Base-by-base conservation (phyloP, 2,113 vertebrate genomes). In the Lophotis ruficrista region DNA sequence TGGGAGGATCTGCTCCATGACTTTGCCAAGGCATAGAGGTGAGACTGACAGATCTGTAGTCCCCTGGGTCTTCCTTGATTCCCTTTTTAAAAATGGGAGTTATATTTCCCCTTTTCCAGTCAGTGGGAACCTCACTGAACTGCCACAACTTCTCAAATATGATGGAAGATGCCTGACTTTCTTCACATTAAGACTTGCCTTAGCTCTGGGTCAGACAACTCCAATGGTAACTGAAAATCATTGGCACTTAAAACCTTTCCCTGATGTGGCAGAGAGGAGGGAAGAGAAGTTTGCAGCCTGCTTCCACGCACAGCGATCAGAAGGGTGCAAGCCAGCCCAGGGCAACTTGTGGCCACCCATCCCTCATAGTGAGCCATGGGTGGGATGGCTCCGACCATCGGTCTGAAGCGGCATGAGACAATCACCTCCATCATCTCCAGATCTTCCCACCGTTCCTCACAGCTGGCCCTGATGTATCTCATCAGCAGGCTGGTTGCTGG, bases 321-420 rank as follows among this genome's bases (percentile, higher is more conserved):
- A 7, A 43, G 33, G 51, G 21, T 24, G 27, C 31, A 37, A 10
- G 1, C 13, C 64, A 81, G 35, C 27, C 41, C 10, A 41, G 41
- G 41, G 41, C 41, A 41, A 41, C 41, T 41, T 41, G 1, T 1
- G n/a, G 58, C 20, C 53, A 28, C 24, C 16, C 1, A 2, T 28
- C 14, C 38, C 16, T 72, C 3, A 0, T 7, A 31, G 33, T 9
- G 41, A 17, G 31, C 19, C 31, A 48, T 33, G 14, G 18, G 27
- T 69, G 60, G 60, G 45, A 19, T n/a, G 60, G 30, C 24, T 83
- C 60, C 19, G 1, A 14, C 17, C 18, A 14, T 50, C 3, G 0
- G 10, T 21, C 38, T 68, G 58, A 43, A n/a, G 51, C 1, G 0
- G 7, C 1, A 0, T 35, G 33, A 62, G 33, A 20, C 35, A 10